A percentile compares a stretch with the other conserved stretches of the same genome.
These are phyloP conservation scores for Elysia crispata DNA, from an alignment of 2,888 invertebrate genomes.

Conservation along the genomic window DNA sequence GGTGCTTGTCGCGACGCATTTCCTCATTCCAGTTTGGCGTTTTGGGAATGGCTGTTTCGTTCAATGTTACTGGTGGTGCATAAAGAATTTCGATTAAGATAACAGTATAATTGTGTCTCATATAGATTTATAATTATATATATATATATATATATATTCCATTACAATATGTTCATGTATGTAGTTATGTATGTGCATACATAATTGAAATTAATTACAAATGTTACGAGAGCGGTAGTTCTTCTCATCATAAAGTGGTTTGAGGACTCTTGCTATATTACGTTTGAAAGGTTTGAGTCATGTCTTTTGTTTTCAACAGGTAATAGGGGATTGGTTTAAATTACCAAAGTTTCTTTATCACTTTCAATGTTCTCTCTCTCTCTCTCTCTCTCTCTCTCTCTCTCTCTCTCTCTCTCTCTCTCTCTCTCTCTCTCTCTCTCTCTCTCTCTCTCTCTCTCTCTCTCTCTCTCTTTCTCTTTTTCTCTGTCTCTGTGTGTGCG, in stretches of 20 bases:
- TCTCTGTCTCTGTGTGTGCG: not conserved
- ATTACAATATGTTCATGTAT: not conserved
- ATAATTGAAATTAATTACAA: not conserved
- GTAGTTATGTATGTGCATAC: constrained; percentile 3
- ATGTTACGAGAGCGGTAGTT: no score
- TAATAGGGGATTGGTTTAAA: no score
- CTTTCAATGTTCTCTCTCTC: not conserved
- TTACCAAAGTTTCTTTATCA: not conserved
- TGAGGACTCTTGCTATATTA: no score
- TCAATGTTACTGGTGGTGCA: not conserved
- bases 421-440: constrained; percentile 6
- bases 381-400: constrained; percentile 16
- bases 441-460: constrained; percentile 9
- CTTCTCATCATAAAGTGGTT: no score
- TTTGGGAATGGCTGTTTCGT: not conserved
- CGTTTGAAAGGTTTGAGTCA: no score
- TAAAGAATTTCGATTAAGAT: no score
- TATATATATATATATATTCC: no score
- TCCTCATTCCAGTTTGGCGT: not conserved
- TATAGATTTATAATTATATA: no score
- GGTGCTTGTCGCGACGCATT: no score
- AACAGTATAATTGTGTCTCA: no score
- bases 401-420: constrained; percentile 19
- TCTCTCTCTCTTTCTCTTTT: constrained; percentile 21
- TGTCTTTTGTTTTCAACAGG: no score